Evolutionary conservation across 2,888 invertebrate genomes (phyloP).

Genomic region (Baccha elongata): DNA sequence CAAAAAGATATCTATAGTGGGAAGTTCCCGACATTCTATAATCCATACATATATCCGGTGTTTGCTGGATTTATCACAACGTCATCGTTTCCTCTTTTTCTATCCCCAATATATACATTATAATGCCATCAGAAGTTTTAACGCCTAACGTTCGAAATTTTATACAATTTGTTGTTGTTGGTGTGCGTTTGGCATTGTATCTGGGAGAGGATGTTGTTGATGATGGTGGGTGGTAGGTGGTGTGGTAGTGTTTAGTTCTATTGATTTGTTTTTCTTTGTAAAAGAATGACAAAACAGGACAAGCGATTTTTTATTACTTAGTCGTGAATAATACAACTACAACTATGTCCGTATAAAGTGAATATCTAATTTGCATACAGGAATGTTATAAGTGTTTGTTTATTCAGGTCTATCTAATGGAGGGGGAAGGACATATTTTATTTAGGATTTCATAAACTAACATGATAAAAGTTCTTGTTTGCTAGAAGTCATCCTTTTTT

Average conservation of each 20-base stretch:
- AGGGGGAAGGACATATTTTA: too few relatives aligned
- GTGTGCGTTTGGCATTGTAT: constrained; percentile 5
- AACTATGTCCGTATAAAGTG: background rate
- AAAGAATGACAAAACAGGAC: constrained; percentile 46
- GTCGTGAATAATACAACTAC: constrained; percentile 19
- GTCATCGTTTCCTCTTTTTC: constrained; percentile 40
- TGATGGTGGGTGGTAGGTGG: background rate
- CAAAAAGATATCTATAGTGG: constrained; percentile 16
- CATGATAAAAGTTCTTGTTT: too few relatives aligned
- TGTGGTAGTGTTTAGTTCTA: constrained; percentile 16
- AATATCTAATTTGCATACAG: constrained; percentile 19
- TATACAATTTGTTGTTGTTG: background rate
- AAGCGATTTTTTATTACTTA: constrained; percentile 43
- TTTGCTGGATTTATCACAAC: constrained; percentile 38
- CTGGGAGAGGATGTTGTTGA: background rate
- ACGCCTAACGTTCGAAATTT: constrained; percentile 3
- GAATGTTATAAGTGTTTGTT: background rate
- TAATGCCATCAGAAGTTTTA: background rate
- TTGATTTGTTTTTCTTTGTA: constrained; percentile 45
- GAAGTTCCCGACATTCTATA: constrained; percentile 39
- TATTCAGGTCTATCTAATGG: constrained; percentile 1
- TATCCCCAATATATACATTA: background rate
- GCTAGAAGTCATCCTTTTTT: too few relatives aligned
- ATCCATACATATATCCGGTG: constrained; percentile 27
- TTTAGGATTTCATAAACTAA: too few relatives aligned